Evolutionary conservation across 1,140 invertebrate genomes (phyloP), one percentile per base, ranked within the genome.

Genomic region (Cyphomyrmex costatus): DNA sequence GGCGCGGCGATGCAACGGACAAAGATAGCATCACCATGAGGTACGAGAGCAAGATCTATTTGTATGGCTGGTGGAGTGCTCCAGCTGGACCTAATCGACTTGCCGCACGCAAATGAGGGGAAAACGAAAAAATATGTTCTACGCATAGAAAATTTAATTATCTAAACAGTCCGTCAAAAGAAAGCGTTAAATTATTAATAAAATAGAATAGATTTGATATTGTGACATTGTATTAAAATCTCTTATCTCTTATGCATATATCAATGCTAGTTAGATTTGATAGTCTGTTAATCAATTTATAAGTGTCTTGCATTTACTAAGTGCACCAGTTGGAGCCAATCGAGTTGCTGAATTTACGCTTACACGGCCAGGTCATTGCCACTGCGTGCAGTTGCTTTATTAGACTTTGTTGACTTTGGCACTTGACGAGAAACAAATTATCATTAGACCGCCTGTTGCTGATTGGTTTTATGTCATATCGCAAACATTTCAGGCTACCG

Each of bases 291-390:
- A 42, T 24, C 7, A 6, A 8, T 42, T 77, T 19, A 10, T 10
- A 16, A 61, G 1, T 10, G 7, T 36, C 7, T 78, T 42, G 10
- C 4, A 46, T 60, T 30, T 33, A 58, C 30, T 58, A 33, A 21
- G 21, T 61, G 70, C 71, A 71, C 46, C 88, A 89, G 85, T 88
- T 90, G 89, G 42, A 71, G 61, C 66, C 56, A 51, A 89, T 90
- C 85, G 80, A 33, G 61, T 65, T 53, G 58, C 49, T 46, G 36
- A 30, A 65, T 71, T 63, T n/a, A 27, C 27, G 46, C 49, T 78
- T 58, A 12, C 30, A 77, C 66, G 14, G 46, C 10, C 85, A 49
- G 88, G 88, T 89, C 85, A 89, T 89, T 89, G 85, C 88, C 89
- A 80, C 51, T 60, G n/a, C 49, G 8, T 65, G 46, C 42, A 63